These are phyloP conservation scores for Apodemia mormo DNA, from an alignment of 2,888 invertebrate species.

Conservation along the genomic window DNA sequence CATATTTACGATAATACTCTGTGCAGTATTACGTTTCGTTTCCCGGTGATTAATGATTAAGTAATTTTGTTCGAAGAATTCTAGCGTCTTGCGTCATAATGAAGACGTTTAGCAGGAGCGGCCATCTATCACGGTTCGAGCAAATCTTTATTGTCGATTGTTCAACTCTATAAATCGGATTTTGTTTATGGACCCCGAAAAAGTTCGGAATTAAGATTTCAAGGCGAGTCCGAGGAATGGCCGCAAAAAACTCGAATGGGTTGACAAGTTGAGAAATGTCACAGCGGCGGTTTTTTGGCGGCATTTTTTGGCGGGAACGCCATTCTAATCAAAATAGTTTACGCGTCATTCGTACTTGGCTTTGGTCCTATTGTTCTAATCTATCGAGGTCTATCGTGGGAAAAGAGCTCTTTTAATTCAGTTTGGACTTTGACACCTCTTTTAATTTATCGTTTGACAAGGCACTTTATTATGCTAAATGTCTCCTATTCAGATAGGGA, in stretches of 20 bases:
- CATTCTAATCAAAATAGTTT: constrained; percentile 82
- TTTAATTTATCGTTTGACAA: background rate
- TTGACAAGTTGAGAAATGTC: constrained; percentile 77
- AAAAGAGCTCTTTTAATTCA: constrained; percentile 25
- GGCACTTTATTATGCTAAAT: constrained; percentile 15
- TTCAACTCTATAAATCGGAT: constrained; percentile 61
- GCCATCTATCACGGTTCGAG: constrained; percentile 51
- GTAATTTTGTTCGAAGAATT: constrained; percentile 41
- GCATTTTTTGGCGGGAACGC: constrained; percentile 70
- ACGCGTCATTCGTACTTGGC: constrained; percentile 58
- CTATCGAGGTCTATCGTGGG: constrained; percentile 41
- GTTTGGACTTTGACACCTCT: background rate
- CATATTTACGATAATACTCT: constrained; percentile 77
- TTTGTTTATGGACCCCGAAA: constrained; percentile 55
- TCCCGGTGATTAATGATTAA: constrained; percentile 50
- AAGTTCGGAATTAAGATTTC: constrained; percentile 75
- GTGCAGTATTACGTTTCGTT: constrained; percentile 67
- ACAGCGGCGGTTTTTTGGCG: constrained; percentile 51
- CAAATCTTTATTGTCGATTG: constrained; percentile 60
- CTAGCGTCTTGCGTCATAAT: constrained; percentile 49
- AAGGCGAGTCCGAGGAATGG: constrained; percentile 63
- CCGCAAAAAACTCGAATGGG: constrained; percentile 64
- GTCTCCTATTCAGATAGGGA: background rate
- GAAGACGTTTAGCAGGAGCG: constrained; percentile 55
- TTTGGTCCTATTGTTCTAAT: constrained; percentile 45